Base-by-base conservation (phyloP, 1,140 invertebrate species). In the Macrotrachela quadricornifera region DNA sequence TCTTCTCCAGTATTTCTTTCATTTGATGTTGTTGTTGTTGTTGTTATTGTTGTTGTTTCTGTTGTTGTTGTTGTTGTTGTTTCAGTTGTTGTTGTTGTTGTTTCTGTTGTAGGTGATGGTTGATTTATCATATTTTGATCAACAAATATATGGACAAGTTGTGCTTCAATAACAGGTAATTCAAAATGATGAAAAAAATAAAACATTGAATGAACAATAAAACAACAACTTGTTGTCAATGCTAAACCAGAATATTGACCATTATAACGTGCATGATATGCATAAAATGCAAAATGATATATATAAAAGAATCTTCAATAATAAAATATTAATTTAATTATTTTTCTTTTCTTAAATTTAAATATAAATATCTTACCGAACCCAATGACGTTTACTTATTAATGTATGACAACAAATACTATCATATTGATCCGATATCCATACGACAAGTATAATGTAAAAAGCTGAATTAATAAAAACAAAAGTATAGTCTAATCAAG, bases 151-250 rank as follows among this genome's bases (percentile, higher is more conserved):
- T n/a, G n/a, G n/a, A 30, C 2, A 30, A 30, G 21, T 8, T 30
- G 21, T 30, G 21, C 21, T 30, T 30, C 21, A 30, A 57, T 43
- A 38, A 16, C 4, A 13, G 92, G 92, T 60, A 99, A 67, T 71
- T 99, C 92, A 72, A 94, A 97, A 65, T 94, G 90, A 68, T 99
- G 92, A 72, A 95, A 97, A 74, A 99, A 99, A 73, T 87, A 97
- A 12, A 97, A 67, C 92, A 97, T 99, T 43, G 92, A 96, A 71
- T 99, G 92, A 87, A 91, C 81, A 59, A 90, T 94, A 66, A 97
- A 99, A 0, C 94, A 78, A 81, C 87, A 94, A 0, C 88, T 95
- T 12, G 87, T 90, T 46, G 94, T 75, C 9, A 99, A 77, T 4
- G 91, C 91, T 57, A 96, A 71, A 45, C 83, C 83, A 65, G 86